Base-by-base conservation (phyloP, 2,113 vertebrate species). In the Symphodus melops region DNA sequence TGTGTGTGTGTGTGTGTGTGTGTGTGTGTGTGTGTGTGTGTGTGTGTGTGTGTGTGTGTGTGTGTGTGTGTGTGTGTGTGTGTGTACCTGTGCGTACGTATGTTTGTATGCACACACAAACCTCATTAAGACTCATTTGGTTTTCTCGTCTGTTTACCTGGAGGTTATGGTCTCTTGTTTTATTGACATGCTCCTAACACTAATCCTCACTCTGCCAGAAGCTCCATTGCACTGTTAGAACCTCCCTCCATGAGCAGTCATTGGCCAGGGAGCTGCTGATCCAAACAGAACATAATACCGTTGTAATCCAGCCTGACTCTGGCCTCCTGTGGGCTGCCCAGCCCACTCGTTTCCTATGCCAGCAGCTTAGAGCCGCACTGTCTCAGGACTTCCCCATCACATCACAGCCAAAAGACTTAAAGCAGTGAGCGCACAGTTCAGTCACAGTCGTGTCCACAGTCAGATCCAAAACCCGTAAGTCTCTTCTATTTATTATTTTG, bases 251-350 rank as follows among this genome's bases (percentile, higher is more conserved):
- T 87, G 89, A 93, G 93, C 76, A 82, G 86, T 90, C 85, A 86
- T 82, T 87, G 93, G 91, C 89, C 88, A 85, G 89, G 87, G 91
- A 91, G 90, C 89, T 85, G 81, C 87, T 86, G 61, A 89, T 82
- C 87, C 77, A 84, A 89, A 90, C 81, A 79, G 11, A 83, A 88
- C 78, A 75, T 21, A 73, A 79, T 86, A 89, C 90, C 83, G 88
- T 91, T 85, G 86, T 91, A 92, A 93, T 94, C 93, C 94, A 94
- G 94, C 94, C 93, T 93, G 93, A 93, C 91, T 92, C 92, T 88
- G 93, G 92, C 93, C 92, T 91, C 89, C 87, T 85, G 86, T 91
- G 92, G 93, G 90, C 93, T 92, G 91, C 93, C 93, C 77, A 86
- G 85, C 88, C 88, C 90, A 71, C 89, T 82, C 86, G 86, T 93